Conservation (phyloP, 1,140 invertebrate genomes). For the Leptopilina clavipes region DNA sequence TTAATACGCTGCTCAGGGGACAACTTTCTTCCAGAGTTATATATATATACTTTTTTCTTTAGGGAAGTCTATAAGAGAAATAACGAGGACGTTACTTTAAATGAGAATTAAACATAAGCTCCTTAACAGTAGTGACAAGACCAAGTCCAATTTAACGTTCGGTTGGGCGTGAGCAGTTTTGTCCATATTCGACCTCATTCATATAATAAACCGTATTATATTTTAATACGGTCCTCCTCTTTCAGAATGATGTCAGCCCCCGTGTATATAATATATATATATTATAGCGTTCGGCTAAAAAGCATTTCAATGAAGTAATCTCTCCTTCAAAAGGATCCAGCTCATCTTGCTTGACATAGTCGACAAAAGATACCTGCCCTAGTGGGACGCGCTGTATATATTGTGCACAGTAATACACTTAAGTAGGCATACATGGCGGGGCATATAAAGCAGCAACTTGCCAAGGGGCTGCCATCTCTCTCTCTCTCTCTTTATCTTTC, state of each 20-base stretch:
- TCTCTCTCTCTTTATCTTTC: neutral
- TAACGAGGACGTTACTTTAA: constrained; percentile 29
- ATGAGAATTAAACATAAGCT: constrained; percentile 33
- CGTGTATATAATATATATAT: neutral
- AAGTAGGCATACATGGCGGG: constrained; percentile 34
- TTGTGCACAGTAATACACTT: constrained; percentile 34
- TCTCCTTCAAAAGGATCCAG: constrained; percentile 34
- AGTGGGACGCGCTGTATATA: constrained; percentile 33
- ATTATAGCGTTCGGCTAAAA: neutral
- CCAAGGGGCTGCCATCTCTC: constrained; percentile 47
- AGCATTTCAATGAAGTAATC: constrained; percentile 35
- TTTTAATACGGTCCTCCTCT: constrained; percentile 29
- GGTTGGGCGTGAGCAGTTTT: constrained; percentile 30
- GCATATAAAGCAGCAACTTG: constrained; percentile 53
- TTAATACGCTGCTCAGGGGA: neutral
- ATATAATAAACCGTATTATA: constrained; percentile 34
- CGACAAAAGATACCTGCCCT: constrained; percentile 33
- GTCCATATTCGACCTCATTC: constrained; percentile 14
- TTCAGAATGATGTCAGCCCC: constrained; percentile 27
- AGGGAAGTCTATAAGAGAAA: neutral
- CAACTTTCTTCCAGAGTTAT: neutral
- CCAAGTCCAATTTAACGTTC: constrained; percentile 27
- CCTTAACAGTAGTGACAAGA: constrained; percentile 21
- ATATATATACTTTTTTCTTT: neutral
- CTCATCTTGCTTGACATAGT: constrained; percentile 34